phyloP scores from a whole-genome alignment of 1,140 invertebrate genomes.

The Macrosteles quadrilineatus region DNA sequence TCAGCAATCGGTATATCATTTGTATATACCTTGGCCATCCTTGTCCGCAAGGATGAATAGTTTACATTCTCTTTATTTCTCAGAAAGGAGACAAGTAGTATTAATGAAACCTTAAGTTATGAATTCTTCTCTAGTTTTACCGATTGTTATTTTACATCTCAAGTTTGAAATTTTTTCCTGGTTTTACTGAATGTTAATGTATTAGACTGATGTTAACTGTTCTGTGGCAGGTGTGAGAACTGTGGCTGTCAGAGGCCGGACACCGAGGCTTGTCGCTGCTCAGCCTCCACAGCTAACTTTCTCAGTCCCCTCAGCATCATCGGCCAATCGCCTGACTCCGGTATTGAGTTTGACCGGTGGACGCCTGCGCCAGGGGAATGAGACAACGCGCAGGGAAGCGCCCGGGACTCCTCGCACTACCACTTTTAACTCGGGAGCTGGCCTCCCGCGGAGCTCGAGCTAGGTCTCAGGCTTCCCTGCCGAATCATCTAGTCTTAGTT shows the following conservation, averaged over 20 bases:
- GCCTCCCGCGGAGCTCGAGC: neutral
- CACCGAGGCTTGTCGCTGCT: constrained; percentile 43
- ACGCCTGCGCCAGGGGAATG: constrained; percentile 49
- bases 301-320: constrained; percentile 60
- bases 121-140: no score
- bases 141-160: no score
- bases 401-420: constrained; percentile 20
- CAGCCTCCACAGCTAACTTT: constrained; percentile 52
- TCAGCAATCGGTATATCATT: no score
- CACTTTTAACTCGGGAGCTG: constrained; percentile 17
- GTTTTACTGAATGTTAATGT: no score
- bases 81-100: no score
- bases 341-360: constrained; percentile 88
- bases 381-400: constrained; percentile 38
- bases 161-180: no score
- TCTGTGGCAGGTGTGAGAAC: constrained; percentile 4
- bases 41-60: no score
- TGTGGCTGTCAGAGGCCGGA: constrained; percentile 23
- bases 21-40: no score
- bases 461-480: neutral
- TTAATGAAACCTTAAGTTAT: no score
- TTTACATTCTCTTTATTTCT: no score
- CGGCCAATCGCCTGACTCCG: constrained; percentile 84
- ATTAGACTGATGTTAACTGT: no score
- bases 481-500: constrained; percentile 2